Evolutionary conservation across 2,113 vertebrate species (phyloP).

Genomic region (Psilopsiagon aymara): DNA sequence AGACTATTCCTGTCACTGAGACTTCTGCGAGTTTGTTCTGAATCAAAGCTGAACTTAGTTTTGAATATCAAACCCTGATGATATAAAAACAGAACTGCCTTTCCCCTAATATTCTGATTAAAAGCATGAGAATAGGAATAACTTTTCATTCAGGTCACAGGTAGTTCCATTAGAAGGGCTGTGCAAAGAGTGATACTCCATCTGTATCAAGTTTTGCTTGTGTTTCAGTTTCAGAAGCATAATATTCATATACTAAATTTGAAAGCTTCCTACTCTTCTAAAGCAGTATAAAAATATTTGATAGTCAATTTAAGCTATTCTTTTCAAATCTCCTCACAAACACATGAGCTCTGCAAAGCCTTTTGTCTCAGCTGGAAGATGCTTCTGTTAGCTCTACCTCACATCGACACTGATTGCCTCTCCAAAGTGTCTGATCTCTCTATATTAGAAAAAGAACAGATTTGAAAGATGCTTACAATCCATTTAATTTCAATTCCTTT

Average conservation of each 20-base stretch:
- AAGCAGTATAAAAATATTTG: slow-evolving; percentile 63
- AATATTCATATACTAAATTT: slow-evolving; percentile 53
- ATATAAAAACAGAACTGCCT: slow-evolving; percentile 6
- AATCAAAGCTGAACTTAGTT: slow-evolving; percentile 30
- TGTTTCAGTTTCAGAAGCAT: slow-evolving; percentile 50
- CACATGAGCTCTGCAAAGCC: slow-evolving; percentile 29
- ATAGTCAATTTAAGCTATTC: slow-evolving; percentile 71
- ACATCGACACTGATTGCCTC: slow-evolving; percentile 70
- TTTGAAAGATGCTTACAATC: slow-evolving; percentile 74
- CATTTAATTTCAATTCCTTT: slow-evolving; percentile 74
- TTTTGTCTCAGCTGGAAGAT: slow-evolving; percentile 70
- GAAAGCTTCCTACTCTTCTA: slow-evolving; percentile 28
- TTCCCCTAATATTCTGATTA: not conserved
- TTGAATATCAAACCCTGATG: slow-evolving; percentile 5
- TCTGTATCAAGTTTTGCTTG: not conserved
- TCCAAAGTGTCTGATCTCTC: slow-evolving; percentile 73
- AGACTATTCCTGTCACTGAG: not conserved
- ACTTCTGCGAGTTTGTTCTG: slow-evolving; percentile 35
- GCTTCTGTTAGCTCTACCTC: slow-evolving; percentile 63
- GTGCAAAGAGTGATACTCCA: not conserved
- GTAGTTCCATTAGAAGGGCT: not conserved
- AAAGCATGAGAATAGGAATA: not conserved
- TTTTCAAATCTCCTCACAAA: slow-evolving; percentile 67
- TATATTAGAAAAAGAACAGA: slow-evolving; percentile 70
- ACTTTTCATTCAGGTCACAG: slow-evolving; percentile 29